A percentile compares a stretch with the other conserved stretches of the same genome.
Conservation (phyloP, 2,113 vertebrate species). For the Cepphus grylle region DNA sequence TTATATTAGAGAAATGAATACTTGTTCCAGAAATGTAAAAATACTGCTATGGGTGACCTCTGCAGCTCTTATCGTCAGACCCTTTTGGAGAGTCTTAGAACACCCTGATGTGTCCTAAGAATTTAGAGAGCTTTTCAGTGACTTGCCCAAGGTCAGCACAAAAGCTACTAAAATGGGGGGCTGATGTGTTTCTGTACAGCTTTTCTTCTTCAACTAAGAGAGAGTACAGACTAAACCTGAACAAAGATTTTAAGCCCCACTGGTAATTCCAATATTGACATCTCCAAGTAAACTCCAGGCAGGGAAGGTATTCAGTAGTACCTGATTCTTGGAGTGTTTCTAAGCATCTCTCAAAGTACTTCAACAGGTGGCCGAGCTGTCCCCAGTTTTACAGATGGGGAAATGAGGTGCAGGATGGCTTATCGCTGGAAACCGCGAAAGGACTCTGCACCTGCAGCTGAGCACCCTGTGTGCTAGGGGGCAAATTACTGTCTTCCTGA, state of each 20-base stretch:
- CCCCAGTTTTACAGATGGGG: not conserved
- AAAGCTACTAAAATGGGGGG: not conserved
- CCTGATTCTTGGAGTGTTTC: not conserved
- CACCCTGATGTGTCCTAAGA: not conserved
- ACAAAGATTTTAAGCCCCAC: not conserved
- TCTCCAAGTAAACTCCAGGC: not conserved
- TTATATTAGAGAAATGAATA: not conserved
- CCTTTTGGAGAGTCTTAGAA: not conserved
- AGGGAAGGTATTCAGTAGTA: not conserved
- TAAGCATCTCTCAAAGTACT: not conserved
- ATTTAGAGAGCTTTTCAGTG: not conserved
- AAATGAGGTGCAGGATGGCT: not conserved
- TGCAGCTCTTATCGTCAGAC: not conserved
- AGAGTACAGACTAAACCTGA: not conserved
- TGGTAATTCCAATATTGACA: not conserved
- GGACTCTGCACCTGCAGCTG: not conserved
- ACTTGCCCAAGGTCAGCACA: not conserved
- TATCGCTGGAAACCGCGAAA: accelerated
- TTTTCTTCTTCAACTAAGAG: not conserved
- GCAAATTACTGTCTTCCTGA: not conserved
- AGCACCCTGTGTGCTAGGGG: not conserved
- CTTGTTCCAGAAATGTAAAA: not conserved
- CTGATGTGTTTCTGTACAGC: not conserved
- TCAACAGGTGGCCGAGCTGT: not conserved
- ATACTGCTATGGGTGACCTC: not conserved